Evolutionary conservation across 2,888 invertebrate genomes (phyloP), one percentile per base, ranked within the genome.

Genomic region (Dastarcus helophoroides): DNA sequence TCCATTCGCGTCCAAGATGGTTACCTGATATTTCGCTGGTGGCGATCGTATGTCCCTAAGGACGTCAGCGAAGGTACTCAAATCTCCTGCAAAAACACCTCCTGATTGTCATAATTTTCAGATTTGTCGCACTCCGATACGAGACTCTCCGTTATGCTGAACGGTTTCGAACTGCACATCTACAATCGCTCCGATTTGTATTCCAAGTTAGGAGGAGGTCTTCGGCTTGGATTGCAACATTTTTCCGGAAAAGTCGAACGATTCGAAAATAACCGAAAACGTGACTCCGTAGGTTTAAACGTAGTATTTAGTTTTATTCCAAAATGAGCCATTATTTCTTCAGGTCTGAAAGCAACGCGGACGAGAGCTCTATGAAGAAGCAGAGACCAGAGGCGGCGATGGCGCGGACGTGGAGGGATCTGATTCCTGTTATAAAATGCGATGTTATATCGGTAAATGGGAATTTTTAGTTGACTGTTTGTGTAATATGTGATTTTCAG

Each of bases 11-110:
- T 94, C 41, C 94, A 94, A 60, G 95, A 97, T 67, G 97, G 95
- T 2, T 94, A 91, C 72, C 70, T 94, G 40, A 90, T 95, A 63
- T 97, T 98, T 64, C 73, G 94, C 28, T 98, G 94, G 89, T 98
- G 97, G 97, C 71, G 90, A 40, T 84, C 89, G 17, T 93, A 93
- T 59, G 82, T 91, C 29, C 89, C 90, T 27, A 91, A 90, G 63
- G 89, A 91, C 68, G 84, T 90, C 19, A 86, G 86, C 30, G 93
- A 93, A 77, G 91, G 91, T 89, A 59, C 48, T 17, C 6, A 17
- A 7, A 6, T 7, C 8, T 32, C 9, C n/a, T 21, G n/a, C 28
- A 36, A 37, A 30, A n/a, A n/a, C n/a, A n/a, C n/a, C 47, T 46
- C 42, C 25, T 25, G 26, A 36, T 9, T 8, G 6, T 8, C 6